These are phyloP conservation scores for Crax fasciolata DNA, from an alignment of 2,797 vertebrate genomes.

Conservation along the genomic window DNA sequence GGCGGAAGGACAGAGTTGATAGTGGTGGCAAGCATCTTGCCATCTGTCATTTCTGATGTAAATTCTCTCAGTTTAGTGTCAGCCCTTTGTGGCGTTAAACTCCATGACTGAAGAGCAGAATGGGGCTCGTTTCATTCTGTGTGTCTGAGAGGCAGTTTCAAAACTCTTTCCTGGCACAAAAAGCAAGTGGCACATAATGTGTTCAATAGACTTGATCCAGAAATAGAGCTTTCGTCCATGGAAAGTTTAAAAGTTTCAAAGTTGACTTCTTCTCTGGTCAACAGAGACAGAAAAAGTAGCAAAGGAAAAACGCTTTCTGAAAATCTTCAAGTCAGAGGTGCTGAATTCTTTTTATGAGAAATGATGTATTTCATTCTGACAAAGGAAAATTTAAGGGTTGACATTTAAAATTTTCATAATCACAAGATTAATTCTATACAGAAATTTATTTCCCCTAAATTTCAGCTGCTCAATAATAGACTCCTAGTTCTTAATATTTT, in stretches of 20 bases:
- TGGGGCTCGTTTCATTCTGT: not conserved
- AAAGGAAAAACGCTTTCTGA: not conserved
- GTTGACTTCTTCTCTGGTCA: not conserved
- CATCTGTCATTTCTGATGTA: slow-evolving; percentile 33
- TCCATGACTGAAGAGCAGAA: not conserved
- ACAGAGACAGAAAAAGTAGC: not conserved
- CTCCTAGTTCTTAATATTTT: not conserved
- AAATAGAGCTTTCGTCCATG: not conserved
- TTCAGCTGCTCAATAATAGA: not conserved
- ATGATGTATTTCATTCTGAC: slow-evolving; percentile 6
- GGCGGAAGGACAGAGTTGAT: not conserved
- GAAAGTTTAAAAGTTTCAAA: slow-evolving; percentile 8
- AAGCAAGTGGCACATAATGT: not conserved
- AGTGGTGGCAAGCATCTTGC: not conserved
- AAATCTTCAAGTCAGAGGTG: not conserved
- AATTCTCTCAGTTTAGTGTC: not conserved
- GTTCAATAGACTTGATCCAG: not conserved
- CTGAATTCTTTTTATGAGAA: slow-evolving; percentile 5
- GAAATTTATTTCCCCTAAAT: not conserved
- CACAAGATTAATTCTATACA: not conserved
- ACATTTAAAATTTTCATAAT: not conserved
- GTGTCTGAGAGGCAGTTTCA: not conserved
- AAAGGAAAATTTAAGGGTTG: slow-evolving; percentile 1
- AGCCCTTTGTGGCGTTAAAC: not conserved
- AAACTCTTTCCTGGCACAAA: not conserved